These are phyloP conservation scores for Galagoides demidoff DNA, from an alignment of 2,797 vertebrate species.

Conservation along the genomic window DNA sequence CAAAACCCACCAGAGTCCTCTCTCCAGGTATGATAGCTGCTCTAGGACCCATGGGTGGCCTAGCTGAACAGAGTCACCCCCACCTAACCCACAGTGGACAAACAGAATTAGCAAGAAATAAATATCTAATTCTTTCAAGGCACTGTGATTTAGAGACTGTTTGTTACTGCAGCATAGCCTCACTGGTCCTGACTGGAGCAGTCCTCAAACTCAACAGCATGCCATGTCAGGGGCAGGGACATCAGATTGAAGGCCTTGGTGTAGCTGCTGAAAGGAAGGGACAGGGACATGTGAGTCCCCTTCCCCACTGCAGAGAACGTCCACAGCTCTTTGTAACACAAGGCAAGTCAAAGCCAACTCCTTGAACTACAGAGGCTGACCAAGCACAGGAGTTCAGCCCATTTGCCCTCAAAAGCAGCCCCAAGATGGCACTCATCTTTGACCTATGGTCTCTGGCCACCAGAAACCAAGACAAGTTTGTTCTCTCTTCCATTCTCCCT, in stretches of 20 bases:
- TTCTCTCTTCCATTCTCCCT: not conserved
- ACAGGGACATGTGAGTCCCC: not conserved
- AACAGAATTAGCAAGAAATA: not conserved
- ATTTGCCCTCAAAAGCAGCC: not conserved
- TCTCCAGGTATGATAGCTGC: not conserved
- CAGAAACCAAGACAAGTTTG: not conserved
- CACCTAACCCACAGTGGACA: not conserved
- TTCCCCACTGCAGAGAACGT: fast-evolving
- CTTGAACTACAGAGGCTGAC: not conserved
- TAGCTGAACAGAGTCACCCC: not conserved
- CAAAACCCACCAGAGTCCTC: not conserved
- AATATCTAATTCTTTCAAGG: not conserved
- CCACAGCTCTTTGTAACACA: not conserved
- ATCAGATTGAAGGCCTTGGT: not conserved
- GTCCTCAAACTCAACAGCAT: not conserved
- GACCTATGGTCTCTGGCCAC: not conserved
- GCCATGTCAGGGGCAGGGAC: not conserved
- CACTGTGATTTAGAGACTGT: not conserved
- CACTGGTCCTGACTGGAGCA: not conserved
- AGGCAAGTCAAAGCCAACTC: not conserved
- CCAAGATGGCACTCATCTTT: not conserved
- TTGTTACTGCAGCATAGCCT: not conserved
- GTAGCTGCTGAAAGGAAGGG: not conserved
- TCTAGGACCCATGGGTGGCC: not conserved
- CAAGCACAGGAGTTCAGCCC: not conserved